phyloP scores from a whole-genome alignment of 2,797 vertebrate genomes.

The Emydoidea blandingii region DNA sequence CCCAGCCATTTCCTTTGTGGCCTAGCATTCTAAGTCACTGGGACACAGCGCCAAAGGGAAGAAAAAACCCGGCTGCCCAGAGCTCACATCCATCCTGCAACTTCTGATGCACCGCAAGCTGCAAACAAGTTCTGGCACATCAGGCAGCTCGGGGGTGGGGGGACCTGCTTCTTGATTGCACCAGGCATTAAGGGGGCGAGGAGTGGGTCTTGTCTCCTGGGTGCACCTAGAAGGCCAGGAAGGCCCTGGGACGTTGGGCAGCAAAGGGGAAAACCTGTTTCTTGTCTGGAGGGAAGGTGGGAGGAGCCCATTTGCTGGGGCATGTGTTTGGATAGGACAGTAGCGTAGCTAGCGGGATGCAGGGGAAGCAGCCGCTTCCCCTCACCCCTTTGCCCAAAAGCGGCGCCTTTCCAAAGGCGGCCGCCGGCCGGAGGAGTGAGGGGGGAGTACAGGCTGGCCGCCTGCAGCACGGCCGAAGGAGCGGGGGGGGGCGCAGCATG shows the following conservation, averaged over 20 bases:
- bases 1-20: too few relatives aligned
- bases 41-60: not conserved
- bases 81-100: not conserved
- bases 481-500: too few relatives aligned
- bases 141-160: not conserved
- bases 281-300: too few relatives aligned
- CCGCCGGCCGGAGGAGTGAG: too few relatives aligned
- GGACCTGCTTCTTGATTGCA: not conserved
- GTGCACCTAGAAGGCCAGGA: not conserved
- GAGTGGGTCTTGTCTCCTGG: not conserved
- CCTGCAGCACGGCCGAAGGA: too few relatives aligned
- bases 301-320: too few relatives aligned
- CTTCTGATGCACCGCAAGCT: not conserved
- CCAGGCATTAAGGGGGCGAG: not conserved
- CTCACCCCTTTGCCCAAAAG: too few relatives aligned
- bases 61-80: not conserved
- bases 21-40: not conserved
- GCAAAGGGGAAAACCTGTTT: not conserved
- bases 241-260: not conserved
- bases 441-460: too few relatives aligned
- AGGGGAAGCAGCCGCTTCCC: too few relatives aligned
- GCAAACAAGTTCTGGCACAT: not conserved
- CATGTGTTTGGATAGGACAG: too few relatives aligned
- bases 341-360: too few relatives aligned
- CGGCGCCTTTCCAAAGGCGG: too few relatives aligned